Base-by-base conservation (phyloP, 2,797 vertebrate species). In the Sebastes aleutianus region DNA sequence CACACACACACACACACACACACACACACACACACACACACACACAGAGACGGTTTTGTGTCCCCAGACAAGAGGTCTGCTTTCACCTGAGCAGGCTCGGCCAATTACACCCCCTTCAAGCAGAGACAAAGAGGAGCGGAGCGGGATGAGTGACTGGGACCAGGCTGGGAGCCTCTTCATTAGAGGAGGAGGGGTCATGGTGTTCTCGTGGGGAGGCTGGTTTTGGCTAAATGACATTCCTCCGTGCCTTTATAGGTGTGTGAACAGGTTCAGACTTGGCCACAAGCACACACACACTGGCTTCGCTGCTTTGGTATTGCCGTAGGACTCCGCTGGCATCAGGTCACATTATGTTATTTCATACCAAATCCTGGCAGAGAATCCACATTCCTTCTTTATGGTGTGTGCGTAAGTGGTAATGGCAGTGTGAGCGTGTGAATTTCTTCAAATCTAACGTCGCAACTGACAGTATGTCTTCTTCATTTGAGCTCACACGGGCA, bases 41-140 rank as follows among this genome's bases (percentile, higher is more conserved):
- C 89, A 92, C 58, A 89, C 85, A 91, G 92, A 93, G 92, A 91
- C 79, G 54, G 93, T 92, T 94, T 94, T 94, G 88, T 93, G 92
- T 93, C 91, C 91, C 86, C 85, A 94, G 93, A 94, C 93, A 95
- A 94, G 91, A 95, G 92, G 92, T 90, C 91, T 91, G 92, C 93
- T 95, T 93, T 94, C 91, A 92, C 91, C 93, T 89, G 91, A 92
- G 73, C 84, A 67, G 89, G 83, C 84, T 86, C 5, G n/a, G 69
- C 91, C 91, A 94, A 93, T 93, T 92, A 93, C 80, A 32, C 22
- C 63, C 22, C 32, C 43, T 20, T 22, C 31, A 54, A 79, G 58
- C 67, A 34, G 81, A 91, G 86, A 95, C 93, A 94, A 93, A 93
- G 79, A 82, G 63, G 66, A 83, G 83, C 72, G 27, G 66, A 88